Evolutionary conservation across 2,113 vertebrate species (phyloP).

Genomic region (Oryzias curvinotus): DNA sequence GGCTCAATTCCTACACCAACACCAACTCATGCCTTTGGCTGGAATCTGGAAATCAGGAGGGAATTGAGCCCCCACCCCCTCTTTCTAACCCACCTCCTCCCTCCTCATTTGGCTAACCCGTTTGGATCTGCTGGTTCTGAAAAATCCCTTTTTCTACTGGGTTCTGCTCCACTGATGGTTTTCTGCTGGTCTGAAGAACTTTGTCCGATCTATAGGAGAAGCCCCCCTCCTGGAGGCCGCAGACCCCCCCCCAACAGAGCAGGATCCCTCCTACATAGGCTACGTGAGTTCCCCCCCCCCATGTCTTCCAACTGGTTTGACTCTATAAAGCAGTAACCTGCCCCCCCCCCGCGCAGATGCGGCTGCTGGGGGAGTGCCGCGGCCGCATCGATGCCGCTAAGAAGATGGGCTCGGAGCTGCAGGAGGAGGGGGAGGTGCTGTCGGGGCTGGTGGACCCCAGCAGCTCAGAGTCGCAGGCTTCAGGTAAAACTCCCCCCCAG

Average conservation of each 20-base stretch:
- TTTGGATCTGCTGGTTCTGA: no score
- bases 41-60: no score
- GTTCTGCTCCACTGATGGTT: no score
- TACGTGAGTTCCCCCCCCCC: conserved; percentile 83
- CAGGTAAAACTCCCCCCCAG: conserved; percentile 74
- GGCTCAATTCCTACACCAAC: no score
- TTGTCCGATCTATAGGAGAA: no score
- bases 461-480: conserved; percentile 89
- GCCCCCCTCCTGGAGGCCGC: no score
- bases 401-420: conserved; percentile 87
- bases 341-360: conserved; percentile 80
- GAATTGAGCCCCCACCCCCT: no score
- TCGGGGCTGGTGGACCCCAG: conserved; percentile 89
- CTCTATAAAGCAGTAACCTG: not conserved
- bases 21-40: no score
- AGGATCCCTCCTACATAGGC: conserved; percentile 91
- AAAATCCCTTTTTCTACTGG: no score
- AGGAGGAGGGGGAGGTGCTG: conserved; percentile 87
- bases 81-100: no score
- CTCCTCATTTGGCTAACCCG: no score
- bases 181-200: no score
- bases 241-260: conserved; percentile 67
- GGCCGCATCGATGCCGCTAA: conserved; percentile 90
- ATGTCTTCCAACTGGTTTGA: not conserved
- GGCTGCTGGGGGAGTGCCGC: conserved; percentile 90